phyloP scores from a whole-genome alignment of 2,797 vertebrate species.

The Platalea minor region DNA sequence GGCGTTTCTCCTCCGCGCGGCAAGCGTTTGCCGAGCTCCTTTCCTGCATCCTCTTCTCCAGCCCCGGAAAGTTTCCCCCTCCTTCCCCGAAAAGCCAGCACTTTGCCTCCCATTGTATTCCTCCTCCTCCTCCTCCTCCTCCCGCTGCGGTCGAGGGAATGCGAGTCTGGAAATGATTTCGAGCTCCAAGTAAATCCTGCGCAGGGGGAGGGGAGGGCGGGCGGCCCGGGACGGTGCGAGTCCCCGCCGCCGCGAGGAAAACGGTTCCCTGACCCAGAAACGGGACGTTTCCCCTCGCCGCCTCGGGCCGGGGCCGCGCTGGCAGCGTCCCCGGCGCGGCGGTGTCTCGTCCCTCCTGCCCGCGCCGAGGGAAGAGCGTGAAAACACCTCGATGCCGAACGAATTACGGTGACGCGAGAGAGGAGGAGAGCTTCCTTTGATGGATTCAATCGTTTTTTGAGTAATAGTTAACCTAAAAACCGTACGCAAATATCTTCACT shows the following conservation, averaged over 20 bases:
- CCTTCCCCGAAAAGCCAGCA: not conserved
- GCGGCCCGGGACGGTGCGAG: not conserved
- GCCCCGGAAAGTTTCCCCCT: not conserved
- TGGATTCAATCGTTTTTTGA: not conserved
- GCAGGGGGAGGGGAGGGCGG: not conserved
- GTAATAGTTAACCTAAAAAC: not conserved
- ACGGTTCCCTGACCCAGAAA: not conserved
- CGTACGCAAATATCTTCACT: fast-evolving
- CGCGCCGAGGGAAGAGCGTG: too few species aligned
- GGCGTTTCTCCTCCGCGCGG: not conserved
- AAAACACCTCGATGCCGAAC: fast-evolving
- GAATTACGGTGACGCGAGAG: fast-evolving
- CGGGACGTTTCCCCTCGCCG: not conserved
- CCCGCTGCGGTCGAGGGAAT: not conserved
- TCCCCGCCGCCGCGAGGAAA: not conserved
- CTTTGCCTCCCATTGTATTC: not conserved
- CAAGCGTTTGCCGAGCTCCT: not conserved
- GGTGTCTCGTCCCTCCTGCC: not conserved
- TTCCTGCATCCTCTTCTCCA: not conserved
- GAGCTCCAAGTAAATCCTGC: not conserved
- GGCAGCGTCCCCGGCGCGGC: too few species aligned
- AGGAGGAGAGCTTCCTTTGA: not conserved
- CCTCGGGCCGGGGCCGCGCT: not conserved
- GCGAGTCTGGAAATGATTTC: slow-evolving; percentile 39
- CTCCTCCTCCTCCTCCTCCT: not conserved